Evolutionary conservation across 2,888 invertebrate genomes (phyloP).

Genomic region (Bruchidius siliquastri): DNA sequence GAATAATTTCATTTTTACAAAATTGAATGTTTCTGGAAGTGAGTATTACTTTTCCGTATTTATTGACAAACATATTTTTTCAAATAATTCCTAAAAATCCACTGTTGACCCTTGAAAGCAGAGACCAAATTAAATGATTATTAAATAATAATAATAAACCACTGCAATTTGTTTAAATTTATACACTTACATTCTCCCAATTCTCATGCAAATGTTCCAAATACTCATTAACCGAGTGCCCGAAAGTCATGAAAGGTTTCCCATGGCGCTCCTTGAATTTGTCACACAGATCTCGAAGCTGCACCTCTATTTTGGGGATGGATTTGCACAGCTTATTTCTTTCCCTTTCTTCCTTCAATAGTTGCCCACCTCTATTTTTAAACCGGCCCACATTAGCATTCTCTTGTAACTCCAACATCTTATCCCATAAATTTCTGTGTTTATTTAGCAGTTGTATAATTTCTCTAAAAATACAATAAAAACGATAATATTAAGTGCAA

Average conservation of each 20-base stretch:
- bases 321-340: constrained; percentile 69
- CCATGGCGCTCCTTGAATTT: constrained; percentile 54
- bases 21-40: too few species aligned
- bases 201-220: constrained; percentile 60
- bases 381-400: constrained; percentile 61
- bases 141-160: too few species aligned
- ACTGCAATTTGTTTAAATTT: not conserved
- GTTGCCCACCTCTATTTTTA: constrained; percentile 81
- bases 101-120: too few species aligned
- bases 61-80: too few species aligned
- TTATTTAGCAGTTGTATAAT: constrained; percentile 63
- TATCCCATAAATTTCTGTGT: constrained; percentile 66
- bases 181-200: constrained; percentile 49
- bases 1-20: too few species aligned
- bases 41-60: too few species aligned
- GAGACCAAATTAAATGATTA: too few species aligned
- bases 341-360: constrained; percentile 82
- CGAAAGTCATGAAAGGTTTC: constrained; percentile 58
- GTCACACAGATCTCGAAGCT: constrained; percentile 54
- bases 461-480: constrained; percentile 47
- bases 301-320: constrained; percentile 69
- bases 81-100: too few species aligned
- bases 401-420: constrained; percentile 71
- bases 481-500: too few species aligned
- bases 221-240: constrained; percentile 57